These are phyloP conservation scores for Merops nubicus DNA, from an alignment of 2,113 vertebrate species.

Conservation along the genomic window DNA sequence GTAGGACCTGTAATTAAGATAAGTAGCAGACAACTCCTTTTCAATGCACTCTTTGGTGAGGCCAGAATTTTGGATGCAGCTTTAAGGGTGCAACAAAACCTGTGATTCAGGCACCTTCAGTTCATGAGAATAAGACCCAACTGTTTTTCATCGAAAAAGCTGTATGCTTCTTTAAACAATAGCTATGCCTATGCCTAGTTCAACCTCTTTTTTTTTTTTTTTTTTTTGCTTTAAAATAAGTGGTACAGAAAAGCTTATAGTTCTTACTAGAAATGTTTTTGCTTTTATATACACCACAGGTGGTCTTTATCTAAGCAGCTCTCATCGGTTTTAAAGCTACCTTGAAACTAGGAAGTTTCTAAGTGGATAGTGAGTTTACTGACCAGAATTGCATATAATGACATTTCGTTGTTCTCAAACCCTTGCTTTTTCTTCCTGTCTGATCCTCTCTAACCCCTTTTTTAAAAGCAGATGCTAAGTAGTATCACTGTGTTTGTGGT, in stretches of 20 bases:
- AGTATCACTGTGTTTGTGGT: neutral
- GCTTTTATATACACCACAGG: neutral
- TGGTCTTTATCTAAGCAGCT: neutral
- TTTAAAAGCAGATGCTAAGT: neutral
- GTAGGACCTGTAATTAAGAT: constrained; percentile 49
- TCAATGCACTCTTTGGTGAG: neutral
- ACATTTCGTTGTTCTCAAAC: neutral
- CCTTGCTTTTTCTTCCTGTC: neutral
- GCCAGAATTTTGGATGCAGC: neutral
- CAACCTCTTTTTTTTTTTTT: too few species aligned
- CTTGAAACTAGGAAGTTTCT: neutral
- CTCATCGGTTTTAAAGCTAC: neutral
- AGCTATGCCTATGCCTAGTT: neutral
- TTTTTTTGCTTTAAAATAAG: neutral
- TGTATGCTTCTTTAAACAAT: constrained; percentile 15
- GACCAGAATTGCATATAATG: neutral
- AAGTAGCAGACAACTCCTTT: constrained; percentile 17
- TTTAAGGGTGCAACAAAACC: constrained; percentile 18
- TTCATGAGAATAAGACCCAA: neutral
- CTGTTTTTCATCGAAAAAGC: neutral
- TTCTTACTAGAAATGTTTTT: neutral
- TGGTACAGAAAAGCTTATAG: neutral
- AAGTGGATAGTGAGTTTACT: neutral
- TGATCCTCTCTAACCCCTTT: neutral
- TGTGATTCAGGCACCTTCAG: constrained; percentile 16